These are phyloP conservation scores for Epizoanthus ramosus DNA, from an alignment of 92 coral and sea anemone genomes.

Conservation along the genomic window DNA sequence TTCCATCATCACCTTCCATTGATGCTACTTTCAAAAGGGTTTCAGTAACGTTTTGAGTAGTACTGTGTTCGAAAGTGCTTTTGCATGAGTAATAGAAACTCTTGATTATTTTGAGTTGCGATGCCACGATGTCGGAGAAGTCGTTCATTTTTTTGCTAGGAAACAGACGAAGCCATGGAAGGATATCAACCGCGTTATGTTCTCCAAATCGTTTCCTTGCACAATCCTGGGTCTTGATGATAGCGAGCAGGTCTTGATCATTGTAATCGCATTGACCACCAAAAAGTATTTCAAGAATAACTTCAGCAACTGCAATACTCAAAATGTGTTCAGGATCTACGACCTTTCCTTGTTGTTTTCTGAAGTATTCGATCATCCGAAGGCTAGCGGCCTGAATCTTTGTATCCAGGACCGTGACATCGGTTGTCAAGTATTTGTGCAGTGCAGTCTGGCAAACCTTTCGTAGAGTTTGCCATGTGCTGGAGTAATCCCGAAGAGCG, in stretches of 20 bases:
- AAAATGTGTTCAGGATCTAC: background rate
- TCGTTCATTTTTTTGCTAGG: no score
- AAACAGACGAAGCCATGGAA: no score
- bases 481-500: slow-evolving; percentile 15
- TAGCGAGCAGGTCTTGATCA: slow-evolving; percentile 10
- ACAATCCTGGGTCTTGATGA: background rate
- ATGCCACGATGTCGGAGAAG: no score
- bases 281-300: slow-evolving; percentile 21
- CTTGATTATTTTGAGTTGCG: no score
- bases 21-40: no score
- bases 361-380: slow-evolving; percentile 10
- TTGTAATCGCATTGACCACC: slow-evolving; percentile 7
- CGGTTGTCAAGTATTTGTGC: slow-evolving; percentile 7
- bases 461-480: slow-evolving; percentile 39
- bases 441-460: slow-evolving; percentile 27
- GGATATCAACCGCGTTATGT: no score
- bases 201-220: no score
- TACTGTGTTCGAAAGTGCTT: no score
- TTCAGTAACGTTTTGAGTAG: no score
- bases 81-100: no score
- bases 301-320: slow-evolving; percentile 12
- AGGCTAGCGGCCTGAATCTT: slow-evolving; percentile 9
- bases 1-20: no score
- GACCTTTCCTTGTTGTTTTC: slow-evolving; percentile 5
- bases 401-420: background rate